A percentile compares a stretch with the other conserved stretches of the same genome.
Conservation (phyloP, 2,113 vertebrate species). For the Mirza zaza region DNA sequence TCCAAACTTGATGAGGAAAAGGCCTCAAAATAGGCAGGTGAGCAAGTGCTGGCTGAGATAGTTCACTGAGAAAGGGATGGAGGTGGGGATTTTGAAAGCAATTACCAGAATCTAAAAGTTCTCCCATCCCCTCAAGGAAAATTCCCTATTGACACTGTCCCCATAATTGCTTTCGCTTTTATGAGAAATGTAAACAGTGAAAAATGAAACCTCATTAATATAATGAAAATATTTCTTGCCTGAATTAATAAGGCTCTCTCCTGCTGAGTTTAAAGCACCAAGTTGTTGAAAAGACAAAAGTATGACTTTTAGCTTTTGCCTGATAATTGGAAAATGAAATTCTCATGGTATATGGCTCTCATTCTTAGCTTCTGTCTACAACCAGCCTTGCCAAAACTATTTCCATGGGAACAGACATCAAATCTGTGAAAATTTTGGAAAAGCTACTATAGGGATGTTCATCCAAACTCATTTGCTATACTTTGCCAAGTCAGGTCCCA, state of each 20-base stretch:
- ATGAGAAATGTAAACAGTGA: slow-evolving; percentile 41
- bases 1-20: background rate
- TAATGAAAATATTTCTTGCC: slow-evolving; percentile 50
- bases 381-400: background rate
- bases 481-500: background rate
- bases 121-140: background rate
- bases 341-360: background rate
- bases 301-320: background rate
- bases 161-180: background rate
- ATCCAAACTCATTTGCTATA: background rate
- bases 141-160: background rate
- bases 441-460: slow-evolving; percentile 3
- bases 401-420: slow-evolving; percentile 50
- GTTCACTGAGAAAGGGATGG: background rate
- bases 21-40: background rate
- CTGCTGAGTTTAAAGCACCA: slow-evolving; percentile 32
- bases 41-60: background rate
- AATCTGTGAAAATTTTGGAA: slow-evolving; percentile 33
- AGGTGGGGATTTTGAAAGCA: background rate
- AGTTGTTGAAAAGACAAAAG: slow-evolving; percentile 24
- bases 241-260: slow-evolving; percentile 32
- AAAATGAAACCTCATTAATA: slow-evolving; percentile 50
- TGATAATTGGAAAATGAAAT: background rate
- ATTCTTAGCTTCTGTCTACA: slow-evolving; percentile 5
- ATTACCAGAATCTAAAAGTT: background rate